Base-by-base conservation (phyloP, 2,113 vertebrate species). In the Pantherophis guttatus region DNA sequence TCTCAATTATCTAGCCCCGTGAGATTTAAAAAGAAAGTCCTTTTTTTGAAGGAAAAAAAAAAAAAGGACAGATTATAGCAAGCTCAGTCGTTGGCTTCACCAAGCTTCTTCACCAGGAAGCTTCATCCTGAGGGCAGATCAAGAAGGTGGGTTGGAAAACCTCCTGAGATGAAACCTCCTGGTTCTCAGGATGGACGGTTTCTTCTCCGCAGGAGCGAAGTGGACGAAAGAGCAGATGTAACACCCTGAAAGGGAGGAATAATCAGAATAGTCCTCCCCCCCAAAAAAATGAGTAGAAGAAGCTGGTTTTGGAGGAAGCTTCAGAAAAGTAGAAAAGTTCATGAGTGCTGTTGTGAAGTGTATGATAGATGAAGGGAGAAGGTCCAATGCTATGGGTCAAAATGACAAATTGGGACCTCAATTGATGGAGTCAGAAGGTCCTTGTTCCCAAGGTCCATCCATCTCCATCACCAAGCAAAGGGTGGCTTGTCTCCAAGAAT, bases 301-400 rank as follows among this genome's bases (percentile, higher is more conserved):
- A 33, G 65, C n/a, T 75, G 2, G n/a, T 19, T 81, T 81, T 39
- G n/a, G n/a, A 39, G 33, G 15, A 39, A 81, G 15, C n/a, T 19
- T 1, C 2, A 39, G 33, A 81, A n/a, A 75, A 17, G 2, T 8
- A 33, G 65, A 90, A 90, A 90, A 90, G 88, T 94, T 94, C 88
- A 89, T 88, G 23, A 50, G 87, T 58, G 29, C 50, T 54, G 8
- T 91, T 94, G 91, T 21, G 8, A 59, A 93, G 52, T 89, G 33
- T 90, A 89, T 92, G 94, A 57, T 94, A 62, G 89, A 89, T 65
- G 95, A 96, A 96, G 92, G 85, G 88, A 91, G 86, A 93, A 90
- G 85, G 33, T 87, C 93, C 90, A 95, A 58, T 15, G 8, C 91
- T 65, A 62, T 93, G 93, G 90, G 39, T 53, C 44, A 86, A 92